phyloP scores from a whole-genome alignment of 2,797 vertebrate species.

The Pseudopleuronectes americanus region DNA sequence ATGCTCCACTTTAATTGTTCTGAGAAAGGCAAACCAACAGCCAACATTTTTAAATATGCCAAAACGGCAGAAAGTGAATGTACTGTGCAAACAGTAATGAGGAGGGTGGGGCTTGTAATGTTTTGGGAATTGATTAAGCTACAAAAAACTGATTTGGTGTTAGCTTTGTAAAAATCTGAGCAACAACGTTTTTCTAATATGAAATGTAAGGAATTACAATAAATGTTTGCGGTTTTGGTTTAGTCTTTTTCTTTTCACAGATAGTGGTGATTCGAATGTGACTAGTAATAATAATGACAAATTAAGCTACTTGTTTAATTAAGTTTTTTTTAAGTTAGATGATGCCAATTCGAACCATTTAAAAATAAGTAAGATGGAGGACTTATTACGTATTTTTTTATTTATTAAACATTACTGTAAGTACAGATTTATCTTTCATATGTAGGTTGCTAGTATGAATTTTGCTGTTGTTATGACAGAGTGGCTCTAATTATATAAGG shows the following conservation, averaged over 20 bases:
- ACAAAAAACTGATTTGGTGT: background rate
- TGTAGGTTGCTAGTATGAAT: no score
- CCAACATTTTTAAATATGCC: slow-evolving; percentile 49
- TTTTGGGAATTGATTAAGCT: slow-evolving; percentile 1
- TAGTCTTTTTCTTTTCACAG: background rate
- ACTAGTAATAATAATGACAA: background rate
- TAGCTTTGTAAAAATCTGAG: slow-evolving; percentile 1
- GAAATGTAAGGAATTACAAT: background rate
- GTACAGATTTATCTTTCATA: no score
- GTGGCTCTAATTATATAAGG: no score
- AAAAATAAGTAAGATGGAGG: no score
- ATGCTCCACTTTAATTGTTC: slow-evolving; percentile 71
- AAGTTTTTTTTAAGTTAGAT: no score
- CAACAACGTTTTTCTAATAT: background rate
- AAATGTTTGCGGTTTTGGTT: background rate
- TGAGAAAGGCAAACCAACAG: slow-evolving; percentile 51
- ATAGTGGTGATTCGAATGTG: background rate
- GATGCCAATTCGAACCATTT: no score
- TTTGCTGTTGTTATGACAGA: no score
- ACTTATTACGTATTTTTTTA: no score
- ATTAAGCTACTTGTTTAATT: no score
- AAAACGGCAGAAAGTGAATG: slow-evolving; percentile 40
- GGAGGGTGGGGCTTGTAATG: background rate
- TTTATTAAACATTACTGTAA: no score
- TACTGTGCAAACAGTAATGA: slow-evolving; percentile 15